Base-by-base conservation (phyloP, 1,140 invertebrate species). In the Agrilus planipennis region DNA sequence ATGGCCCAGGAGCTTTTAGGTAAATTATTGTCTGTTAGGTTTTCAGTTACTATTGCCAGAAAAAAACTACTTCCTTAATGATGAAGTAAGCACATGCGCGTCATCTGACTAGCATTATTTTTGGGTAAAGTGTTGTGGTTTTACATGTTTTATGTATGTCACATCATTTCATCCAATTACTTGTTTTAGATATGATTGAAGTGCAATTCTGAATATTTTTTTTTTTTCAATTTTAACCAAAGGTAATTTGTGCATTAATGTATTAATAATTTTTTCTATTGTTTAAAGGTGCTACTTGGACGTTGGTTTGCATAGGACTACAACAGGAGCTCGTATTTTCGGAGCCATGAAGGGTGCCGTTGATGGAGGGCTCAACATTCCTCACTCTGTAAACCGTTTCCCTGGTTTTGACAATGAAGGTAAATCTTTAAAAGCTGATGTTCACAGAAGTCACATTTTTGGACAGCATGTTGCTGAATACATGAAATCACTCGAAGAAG, bases 291-390 rank as follows among this genome's bases (percentile, higher is more conserved):
- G 90, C 70, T 95, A 91, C 57, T 71, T 99, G 44, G 96, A 99
- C 69, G 90, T 96, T 44, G 96, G 96, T 64, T 71, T 99, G 23
- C 87, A 88, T 55, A 79, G 93, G 46, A 99, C 95, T 34, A 93
- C 90, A 37, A 99, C 95, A 53, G 96, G 96, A 52, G 94, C 95
- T 34, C 75, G 90, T 58, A 81, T 99, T 20, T 99, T 99, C 61
- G 96, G 90, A 47, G 95, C 89, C 15, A 88, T 99, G 87, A 99
- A 99, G 66, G 96, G 96, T 51, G 94, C 94, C 51, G 91, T 91
- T 46, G 96, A 99, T 73, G 96, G 94, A 52, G 96, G 96, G 37
- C 70, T 99, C 2, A 93, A 99, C 63, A 95, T 99, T 58, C 95
- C 96, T 44, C 95, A 99, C 68, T 95, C 91, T 48, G 83, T 84